Percentiles rank a stretch among this genome's conserved stretches.
These are phyloP conservation scores for Hemitrygon akajei DNA, from an alignment of 2,797 vertebrate species.

Conservation along the genomic window DNA sequence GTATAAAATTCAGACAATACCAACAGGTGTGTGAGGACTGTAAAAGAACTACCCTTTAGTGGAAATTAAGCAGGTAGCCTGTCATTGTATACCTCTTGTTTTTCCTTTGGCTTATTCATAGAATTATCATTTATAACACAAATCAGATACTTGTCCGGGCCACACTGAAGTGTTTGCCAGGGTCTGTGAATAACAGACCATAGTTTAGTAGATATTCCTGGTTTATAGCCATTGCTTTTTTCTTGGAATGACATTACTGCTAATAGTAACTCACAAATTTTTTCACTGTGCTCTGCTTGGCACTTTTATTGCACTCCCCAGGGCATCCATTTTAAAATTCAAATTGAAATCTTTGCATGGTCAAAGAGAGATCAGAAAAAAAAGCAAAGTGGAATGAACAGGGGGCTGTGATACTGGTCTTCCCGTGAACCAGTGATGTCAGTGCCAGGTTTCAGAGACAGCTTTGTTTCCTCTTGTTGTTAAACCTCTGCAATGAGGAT, in stretches of 20 bases:
- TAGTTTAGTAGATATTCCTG: neutral
- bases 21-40: neutral
- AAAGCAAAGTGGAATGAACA: neutral
- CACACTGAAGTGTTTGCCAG: neutral
- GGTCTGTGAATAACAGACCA: neutral
- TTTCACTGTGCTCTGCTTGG: neutral
- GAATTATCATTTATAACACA: neutral
- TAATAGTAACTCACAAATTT: neutral
- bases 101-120: neutral
- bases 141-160: neutral
- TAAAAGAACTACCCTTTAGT: neutral
- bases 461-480: neutral
- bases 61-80: neutral
- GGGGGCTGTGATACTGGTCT: neutral
- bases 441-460: neutral
- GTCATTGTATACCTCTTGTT: neutral
- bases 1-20: neutral
- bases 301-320: neutral
- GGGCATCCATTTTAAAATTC: neutral
- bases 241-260: neutral
- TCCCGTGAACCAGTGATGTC: neutral
- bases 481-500: neutral
- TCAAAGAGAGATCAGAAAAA: neutral
- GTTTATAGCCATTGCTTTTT: neutral
- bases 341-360: too few relatives aligned